phyloP scores from a whole-genome alignment of 2,888 invertebrate genomes.

The Aleiodes leptofemur region DNA sequence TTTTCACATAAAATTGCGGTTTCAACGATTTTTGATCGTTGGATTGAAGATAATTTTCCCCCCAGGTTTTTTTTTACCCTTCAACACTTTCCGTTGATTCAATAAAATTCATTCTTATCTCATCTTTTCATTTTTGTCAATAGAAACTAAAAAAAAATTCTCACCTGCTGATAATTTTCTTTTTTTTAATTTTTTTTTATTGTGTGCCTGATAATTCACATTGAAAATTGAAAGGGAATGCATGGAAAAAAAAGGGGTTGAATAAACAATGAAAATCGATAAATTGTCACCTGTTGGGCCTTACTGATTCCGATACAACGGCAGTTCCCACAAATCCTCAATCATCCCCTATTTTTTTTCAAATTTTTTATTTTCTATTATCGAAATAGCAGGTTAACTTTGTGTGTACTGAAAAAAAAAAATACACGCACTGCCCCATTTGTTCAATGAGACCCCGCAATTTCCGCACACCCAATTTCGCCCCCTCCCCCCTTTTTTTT shows the following conservation, averaged over 20 bases:
- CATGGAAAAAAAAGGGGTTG: constrained; percentile 6
- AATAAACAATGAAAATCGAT: constrained; percentile 2
- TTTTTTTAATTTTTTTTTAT: too few relatives aligned
- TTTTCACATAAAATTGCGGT: too few relatives aligned
- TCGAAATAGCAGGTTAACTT: constrained; percentile 7
- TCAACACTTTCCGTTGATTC: neutral
- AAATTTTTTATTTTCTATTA: neutral
- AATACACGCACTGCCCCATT: too few relatives aligned
- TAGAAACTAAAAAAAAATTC: neutral
- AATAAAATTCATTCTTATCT: neutral
- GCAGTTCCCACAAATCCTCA: constrained; percentile 23
- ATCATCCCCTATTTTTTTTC: constrained; percentile 23
- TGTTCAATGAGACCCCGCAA: too few relatives aligned
- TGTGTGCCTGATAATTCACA: neutral
- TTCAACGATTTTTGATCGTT: too few relatives aligned
- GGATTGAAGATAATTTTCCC: too few relatives aligned
- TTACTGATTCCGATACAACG: constrained; percentile 23
- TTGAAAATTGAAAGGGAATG: constrained; percentile 14
- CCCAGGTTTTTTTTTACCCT: too few relatives aligned
- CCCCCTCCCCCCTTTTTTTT: too few relatives aligned
- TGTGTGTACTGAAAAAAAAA: too few relatives aligned
- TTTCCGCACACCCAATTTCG: too few relatives aligned
- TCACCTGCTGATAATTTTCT: neutral
- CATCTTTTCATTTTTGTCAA: neutral
- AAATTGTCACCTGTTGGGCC: constrained; percentile 22